These are phyloP conservation scores for Lagopus leucura DNA, from an alignment of 2,113 vertebrate genomes.

Conservation along the genomic window DNA sequence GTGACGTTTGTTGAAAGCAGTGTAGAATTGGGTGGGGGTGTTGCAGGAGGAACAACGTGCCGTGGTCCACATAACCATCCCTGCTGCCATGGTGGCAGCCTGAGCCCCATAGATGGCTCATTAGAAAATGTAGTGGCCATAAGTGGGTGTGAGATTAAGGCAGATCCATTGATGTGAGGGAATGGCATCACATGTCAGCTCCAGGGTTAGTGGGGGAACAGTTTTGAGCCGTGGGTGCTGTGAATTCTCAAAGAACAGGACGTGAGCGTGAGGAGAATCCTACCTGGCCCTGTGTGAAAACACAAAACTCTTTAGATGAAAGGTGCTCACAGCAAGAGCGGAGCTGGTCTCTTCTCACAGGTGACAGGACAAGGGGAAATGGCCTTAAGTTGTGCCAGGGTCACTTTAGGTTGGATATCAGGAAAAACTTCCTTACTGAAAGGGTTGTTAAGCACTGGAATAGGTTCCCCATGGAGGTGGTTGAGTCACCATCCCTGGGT, in stretches of 20 bases:
- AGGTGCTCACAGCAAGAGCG: too few species aligned
- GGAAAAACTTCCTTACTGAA: too few species aligned
- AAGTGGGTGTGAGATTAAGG: fast-evolving
- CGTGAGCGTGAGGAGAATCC: fast-evolving
- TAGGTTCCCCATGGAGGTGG: too few species aligned
- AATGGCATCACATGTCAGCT: fast-evolving
- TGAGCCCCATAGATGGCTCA: not conserved
- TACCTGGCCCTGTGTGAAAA: not conserved
- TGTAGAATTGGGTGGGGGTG: not conserved
- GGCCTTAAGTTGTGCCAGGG: too few species aligned
- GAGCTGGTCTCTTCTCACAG: too few species aligned
- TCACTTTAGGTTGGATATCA: too few species aligned
- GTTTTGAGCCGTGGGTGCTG: not conserved
- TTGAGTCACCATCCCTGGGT: too few species aligned
- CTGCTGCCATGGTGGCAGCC: not conserved
- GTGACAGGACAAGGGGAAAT: too few species aligned
- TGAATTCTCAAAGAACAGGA: not conserved
- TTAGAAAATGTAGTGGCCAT: not conserved
- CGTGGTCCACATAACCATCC: not conserved
- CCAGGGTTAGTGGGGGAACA: not conserved
- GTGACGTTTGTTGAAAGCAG: not conserved
- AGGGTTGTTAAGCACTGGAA: too few species aligned
- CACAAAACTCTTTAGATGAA: not conserved
- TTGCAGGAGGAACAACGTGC: not conserved
- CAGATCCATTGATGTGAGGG: fast-evolving